Evolutionary conservation across 2,888 invertebrate genomes (phyloP).

Genomic region (Dinocampus coccinellae): DNA sequence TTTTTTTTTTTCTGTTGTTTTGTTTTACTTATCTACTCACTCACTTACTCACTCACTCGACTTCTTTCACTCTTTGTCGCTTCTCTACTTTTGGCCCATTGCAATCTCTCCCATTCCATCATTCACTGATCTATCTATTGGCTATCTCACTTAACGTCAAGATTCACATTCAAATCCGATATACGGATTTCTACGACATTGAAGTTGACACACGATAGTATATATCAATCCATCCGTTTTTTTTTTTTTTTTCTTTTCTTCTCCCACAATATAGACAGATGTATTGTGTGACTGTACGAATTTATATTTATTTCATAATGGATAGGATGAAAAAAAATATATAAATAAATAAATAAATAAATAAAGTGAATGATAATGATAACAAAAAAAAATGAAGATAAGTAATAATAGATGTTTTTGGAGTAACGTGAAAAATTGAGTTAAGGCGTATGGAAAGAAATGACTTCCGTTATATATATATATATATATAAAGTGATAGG

Average conservation of each 20-base stretch:
- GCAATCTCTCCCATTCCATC: constrained; percentile 24
- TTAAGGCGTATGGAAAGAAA: not conserved
- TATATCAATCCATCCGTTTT: not conserved
- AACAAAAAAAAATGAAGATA: not conserved
- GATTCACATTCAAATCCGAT: constrained; percentile 41
- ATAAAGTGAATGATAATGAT: not conserved
- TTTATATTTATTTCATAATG: too few species aligned
- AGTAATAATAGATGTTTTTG: not conserved
- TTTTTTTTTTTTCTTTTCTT: too few species aligned
- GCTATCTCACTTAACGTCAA: constrained; percentile 18
- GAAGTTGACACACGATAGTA: constrained; percentile 7
- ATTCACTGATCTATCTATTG: not conserved
- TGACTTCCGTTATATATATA: not conserved
- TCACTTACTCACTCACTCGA: too few species aligned
- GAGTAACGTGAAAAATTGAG: not conserved
- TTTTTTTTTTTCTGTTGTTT: too few species aligned
- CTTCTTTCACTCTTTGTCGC: too few species aligned
- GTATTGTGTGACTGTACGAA: too few species aligned
- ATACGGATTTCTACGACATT: constrained; percentile 32
- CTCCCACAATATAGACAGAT: too few species aligned
- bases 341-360: not conserved
- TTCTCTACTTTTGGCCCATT: constrained; percentile 29
- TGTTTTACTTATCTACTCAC: too few species aligned
- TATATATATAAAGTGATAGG: not conserved
- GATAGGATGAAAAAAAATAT: too few species aligned